Conservation (phyloP, 1,140 invertebrate genomes). For the Drosophila orosa region DNA sequence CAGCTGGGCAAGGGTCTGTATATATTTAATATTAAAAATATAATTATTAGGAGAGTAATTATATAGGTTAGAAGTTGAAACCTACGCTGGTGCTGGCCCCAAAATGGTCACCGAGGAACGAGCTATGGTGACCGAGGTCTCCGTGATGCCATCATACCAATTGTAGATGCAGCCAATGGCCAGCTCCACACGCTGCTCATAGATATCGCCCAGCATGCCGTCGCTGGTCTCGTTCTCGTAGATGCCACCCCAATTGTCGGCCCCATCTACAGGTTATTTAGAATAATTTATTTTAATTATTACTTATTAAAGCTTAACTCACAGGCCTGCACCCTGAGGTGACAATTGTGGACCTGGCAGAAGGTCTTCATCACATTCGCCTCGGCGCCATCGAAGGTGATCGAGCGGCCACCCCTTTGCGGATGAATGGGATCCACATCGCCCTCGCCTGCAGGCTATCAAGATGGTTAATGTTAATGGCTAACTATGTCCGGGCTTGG, state of each 20-base stretch:
- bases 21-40: not conserved
- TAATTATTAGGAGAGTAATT: not conserved
- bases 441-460: slow-evolving; percentile 66
- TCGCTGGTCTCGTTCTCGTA: slow-evolving; percentile 72
- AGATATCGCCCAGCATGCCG: slow-evolving; percentile 73
- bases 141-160: slow-evolving; percentile 77
- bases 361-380: slow-evolving; percentile 76
- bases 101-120: slow-evolving; percentile 76
- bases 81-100: slow-evolving; percentile 74
- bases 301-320: slow-evolving; percentile 5
- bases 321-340: slow-evolving; percentile 73
- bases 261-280: slow-evolving; percentile 56
- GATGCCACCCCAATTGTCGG: slow-evolving; percentile 76
- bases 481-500: slow-evolving; percentile 52
- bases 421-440: slow-evolving; percentile 71
- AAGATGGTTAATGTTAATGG: slow-evolving; percentile 44
- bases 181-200: slow-evolving; percentile 73
- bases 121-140: slow-evolving; percentile 70
- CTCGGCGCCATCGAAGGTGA: slow-evolving; percentile 69
- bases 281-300: not conserved
- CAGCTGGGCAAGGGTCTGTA: slow-evolving; percentile 62
- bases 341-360: slow-evolving; percentile 72
- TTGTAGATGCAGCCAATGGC: slow-evolving; percentile 82
- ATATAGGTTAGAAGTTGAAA: not conserved
- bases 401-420: slow-evolving; percentile 43